Evolutionary conservation across 2,888 invertebrate species (phyloP).

Genomic region (Melinaea menophilus): DNA sequence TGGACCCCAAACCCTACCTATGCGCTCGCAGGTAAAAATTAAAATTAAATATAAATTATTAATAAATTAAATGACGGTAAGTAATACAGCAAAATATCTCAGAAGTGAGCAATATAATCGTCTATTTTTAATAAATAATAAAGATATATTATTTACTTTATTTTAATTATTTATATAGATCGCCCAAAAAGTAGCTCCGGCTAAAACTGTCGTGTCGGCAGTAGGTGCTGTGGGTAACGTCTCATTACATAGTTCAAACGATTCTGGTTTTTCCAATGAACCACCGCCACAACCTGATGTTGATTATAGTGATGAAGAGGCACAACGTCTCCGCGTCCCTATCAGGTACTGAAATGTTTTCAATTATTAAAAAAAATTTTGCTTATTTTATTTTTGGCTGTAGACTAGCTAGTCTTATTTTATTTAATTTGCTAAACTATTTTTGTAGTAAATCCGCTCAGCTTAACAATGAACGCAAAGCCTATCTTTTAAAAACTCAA

Average conservation of each 20-base stretch:
- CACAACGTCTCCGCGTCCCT: conserved; percentile 79
- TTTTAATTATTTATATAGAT: conserved; percentile 42
- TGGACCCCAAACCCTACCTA: conserved; percentile 70
- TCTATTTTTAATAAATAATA: background rate
- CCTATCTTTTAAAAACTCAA: conserved; percentile 72
- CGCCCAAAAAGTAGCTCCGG: conserved; percentile 66
- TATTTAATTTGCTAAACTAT: conserved; percentile 33
- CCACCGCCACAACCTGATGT: conserved; percentile 92
- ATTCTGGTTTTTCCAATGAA: conserved; percentile 94
- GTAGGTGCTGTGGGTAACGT: conserved; percentile 81
- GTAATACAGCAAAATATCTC: too few species aligned
- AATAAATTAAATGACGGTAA: too few species aligned
- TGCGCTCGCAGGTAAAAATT: conserved; percentile 65
- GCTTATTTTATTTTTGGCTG: conserved; percentile 30
- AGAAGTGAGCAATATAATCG: background rate
- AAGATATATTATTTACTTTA: background rate
- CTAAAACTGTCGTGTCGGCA: conserved; percentile 68
- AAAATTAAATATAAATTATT: too few species aligned
- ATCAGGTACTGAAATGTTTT: conserved; percentile 71
- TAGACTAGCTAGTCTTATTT: conserved; percentile 38
- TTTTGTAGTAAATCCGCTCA: conserved; percentile 69
- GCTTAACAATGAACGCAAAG: conserved; percentile 56
- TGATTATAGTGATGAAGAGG: conserved; percentile 94
- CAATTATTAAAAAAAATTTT: conserved; percentile 11
- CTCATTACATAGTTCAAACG: conserved; percentile 93